phyloP scores from a whole-genome alignment of 1,140 invertebrate genomes.

The Orchesella cincta region DNA sequence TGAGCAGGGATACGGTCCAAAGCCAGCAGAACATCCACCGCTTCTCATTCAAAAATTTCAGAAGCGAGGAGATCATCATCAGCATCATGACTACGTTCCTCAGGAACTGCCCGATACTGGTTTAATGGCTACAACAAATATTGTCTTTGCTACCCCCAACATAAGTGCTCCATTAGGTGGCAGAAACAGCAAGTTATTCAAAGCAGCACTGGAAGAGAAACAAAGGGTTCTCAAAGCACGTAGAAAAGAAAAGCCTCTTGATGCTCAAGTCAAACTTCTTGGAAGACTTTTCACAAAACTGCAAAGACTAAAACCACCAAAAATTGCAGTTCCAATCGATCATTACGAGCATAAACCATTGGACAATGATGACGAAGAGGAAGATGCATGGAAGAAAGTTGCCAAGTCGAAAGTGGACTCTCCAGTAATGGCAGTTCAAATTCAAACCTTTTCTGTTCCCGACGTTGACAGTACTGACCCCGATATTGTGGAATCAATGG shows the following conservation, averaged over 20 bases:
- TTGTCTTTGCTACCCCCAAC: conserved; percentile 14
- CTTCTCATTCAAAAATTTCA: neutral
- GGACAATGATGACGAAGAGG: neutral
- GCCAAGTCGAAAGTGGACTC: conserved; percentile 18
- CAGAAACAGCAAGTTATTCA: neutral
- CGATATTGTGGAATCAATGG: conserved; percentile 13
- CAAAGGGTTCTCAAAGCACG: neutral
- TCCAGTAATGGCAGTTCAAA: conserved; percentile 11
- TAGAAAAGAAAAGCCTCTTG: neutral
- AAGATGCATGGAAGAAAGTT: neutral
- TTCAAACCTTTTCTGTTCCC: conserved; percentile 7
- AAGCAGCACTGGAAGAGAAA: neutral
- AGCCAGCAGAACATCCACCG: neutral
- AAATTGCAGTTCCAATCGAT: conserved; percentile 1
- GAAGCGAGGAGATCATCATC: conserved; percentile 4
- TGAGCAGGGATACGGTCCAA: conserved; percentile 8
- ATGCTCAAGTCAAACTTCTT: conserved; percentile 26
- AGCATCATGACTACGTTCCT: neutral
- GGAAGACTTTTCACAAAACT: conserved; percentile 24
- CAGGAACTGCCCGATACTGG: conserved; percentile 15
- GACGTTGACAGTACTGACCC: conserved; percentile 4
- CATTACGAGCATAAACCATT: too few species aligned
- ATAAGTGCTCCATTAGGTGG: conserved; percentile 10
- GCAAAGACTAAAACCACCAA: conserved; percentile 19
- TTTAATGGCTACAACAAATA: neutral